Evolutionary conservation across 2,113 vertebrate species (phyloP).

Genomic region (Ceyx margarethae): DNA sequence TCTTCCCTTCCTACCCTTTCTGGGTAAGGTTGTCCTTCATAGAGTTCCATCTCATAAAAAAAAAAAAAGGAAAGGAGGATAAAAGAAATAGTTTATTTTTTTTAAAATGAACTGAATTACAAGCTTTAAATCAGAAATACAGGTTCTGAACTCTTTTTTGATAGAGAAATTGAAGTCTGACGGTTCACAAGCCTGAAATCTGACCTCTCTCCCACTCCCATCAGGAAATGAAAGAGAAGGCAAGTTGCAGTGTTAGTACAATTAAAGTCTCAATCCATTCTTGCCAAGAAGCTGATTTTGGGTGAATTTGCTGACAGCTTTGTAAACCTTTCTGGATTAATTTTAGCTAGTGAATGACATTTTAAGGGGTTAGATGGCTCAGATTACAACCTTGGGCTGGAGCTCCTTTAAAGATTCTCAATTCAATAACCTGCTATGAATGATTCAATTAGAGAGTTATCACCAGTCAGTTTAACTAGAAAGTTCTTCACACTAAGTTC

Average conservation of each 20-base stretch:
- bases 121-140: not conserved
- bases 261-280: not conserved
- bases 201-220: not conserved
- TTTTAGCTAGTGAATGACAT: not conserved
- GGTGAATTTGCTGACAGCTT: constrained; percentile 13
- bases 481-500: not conserved
- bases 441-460: constrained; percentile 13
- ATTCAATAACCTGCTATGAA: not conserved
- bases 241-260: not conserved
- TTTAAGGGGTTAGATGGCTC: not conserved
- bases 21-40: not conserved
- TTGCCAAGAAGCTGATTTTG: not conserved
- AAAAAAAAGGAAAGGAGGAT: not conserved
- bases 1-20: not conserved
- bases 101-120: not conserved
- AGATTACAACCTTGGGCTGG: not conserved
- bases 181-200: not conserved
- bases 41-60: not conserved
- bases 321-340: not conserved
- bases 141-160: not conserved
- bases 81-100: too few relatives aligned
- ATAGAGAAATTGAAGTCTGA: not conserved
- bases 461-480: not conserved
- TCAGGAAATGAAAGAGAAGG: not conserved
- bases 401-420: not conserved